Base-by-base conservation (phyloP, 2,797 vertebrate species). In the Linurgus olivaceus region DNA sequence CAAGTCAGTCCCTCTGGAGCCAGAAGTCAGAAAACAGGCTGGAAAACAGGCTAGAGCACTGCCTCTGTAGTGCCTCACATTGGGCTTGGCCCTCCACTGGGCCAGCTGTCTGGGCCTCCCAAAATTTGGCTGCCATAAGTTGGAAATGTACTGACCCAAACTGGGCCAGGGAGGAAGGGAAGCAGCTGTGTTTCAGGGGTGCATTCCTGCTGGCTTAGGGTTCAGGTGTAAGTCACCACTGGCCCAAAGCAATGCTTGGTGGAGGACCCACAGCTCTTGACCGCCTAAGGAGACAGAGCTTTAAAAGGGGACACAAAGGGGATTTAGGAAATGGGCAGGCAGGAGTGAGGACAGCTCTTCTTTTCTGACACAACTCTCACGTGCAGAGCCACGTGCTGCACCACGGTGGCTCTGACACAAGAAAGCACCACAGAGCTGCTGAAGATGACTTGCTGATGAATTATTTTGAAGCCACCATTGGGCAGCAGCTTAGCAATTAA, bases 401-500 rank as follows among this genome's bases (percentile, higher is more conserved):
- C 35, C 73, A 63, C n/a, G 73, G 81, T 88, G 78, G 28, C 55
- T 88, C 47, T 93, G 70, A 79, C 44, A 86, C 24, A 48, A 33
- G 75, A 75, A 96, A 62, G 35, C 65, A 68, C 66, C 58, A 45
- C 42, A 65, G 61, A 45, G 18, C 48, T 73, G 58, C 67, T 61
- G 40, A 67, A 91, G 82, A 63, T 52, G 37, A 35, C 59, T 85
- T 76, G 38, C 25, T 76, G 55, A 86, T 90, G n/a, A 91, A 79
- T 90, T 93, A 68, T 85, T 84, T 87, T 80, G 61, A 81, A 88
- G 79, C 13, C 78, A 88, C 63, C 21, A 13, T 70, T 76, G 77
- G 48, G 90, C 77, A 86, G 59, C 62, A 70, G 62, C 48, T 90
- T 93, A 91, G 35, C 61, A 83, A 95, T 93, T 86, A 91, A 94